Evolutionary conservation across 2,113 vertebrate genomes (phyloP).

Genomic region (Apteryx owenii): DNA sequence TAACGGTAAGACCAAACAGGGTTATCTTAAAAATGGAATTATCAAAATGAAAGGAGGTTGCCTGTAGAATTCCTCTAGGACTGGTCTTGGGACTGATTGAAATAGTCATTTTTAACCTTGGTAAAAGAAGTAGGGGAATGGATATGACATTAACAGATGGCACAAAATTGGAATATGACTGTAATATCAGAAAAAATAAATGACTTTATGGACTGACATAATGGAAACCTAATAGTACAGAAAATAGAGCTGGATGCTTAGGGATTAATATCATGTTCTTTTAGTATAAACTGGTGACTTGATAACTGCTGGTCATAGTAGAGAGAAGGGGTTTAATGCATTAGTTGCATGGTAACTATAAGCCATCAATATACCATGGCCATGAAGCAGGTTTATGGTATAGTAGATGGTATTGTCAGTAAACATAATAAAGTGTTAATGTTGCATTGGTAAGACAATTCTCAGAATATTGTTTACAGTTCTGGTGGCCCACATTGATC

Average conservation of each 20-base stretch:
- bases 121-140: neutral
- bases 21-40: neutral
- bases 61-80: neutral
- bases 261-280: neutral
- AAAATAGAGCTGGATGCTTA: neutral
- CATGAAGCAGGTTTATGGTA: neutral
- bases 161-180: neutral
- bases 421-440: constrained; percentile 26
- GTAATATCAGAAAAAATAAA: neutral
- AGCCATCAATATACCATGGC: neutral
- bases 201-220: neutral
- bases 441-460: neutral
- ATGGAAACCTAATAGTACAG: neutral
- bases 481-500: constrained; percentile 50
- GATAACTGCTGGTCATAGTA: neutral
- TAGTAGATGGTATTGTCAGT: neutral
- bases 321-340: neutral
- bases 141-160: neutral
- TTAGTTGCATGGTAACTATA: neutral
- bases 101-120: neutral
- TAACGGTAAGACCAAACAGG: neutral
- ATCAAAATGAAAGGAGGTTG: neutral
- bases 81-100: neutral
- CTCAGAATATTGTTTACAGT: constrained; percentile 52
- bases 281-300: neutral